Evolutionary conservation across 1,140 invertebrate species (phyloP), one percentile per base, ranked within the genome.

Genomic region (Microplitis mediator): DNA sequence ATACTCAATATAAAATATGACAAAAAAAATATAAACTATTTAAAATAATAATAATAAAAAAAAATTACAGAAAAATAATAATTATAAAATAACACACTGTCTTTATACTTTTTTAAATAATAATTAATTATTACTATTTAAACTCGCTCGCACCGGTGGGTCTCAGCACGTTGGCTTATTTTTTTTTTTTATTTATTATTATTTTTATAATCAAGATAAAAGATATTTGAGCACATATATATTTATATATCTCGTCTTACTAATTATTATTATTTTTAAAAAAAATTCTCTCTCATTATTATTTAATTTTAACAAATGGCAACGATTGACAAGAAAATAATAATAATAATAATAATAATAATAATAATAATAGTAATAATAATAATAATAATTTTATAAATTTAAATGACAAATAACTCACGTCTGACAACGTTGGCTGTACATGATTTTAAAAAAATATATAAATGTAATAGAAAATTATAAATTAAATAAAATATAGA

Each of bases 241-340:
- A 71, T 73, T 74, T 56, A 23, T 56, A 56, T 56, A 71, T 73
- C 75, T 74, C 66, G 62, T 77, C 70, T 77, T 81, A 63, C 75
- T 79, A 78, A 73, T 74, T 78, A 74, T 75, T 79, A 79, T 79
- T 79, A 74, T 75, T 81, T 62, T 32, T 16, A 54, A 56, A 65
- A 23, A 23, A 23, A 23, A 23, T 23, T 13, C 61, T 45, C 60
- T 31, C 23, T 52, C 65, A 61, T 34, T 56, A 6, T 67, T 39
- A 45, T 61, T 56, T 36, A 62, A 61, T 52, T 16, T 11, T 65
- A 14, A 34, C 65, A 77, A 77, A 80, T 81, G 80, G 81, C 77
- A 81, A 79, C 79, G 73, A 75, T 80, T 80, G 79, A 81, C 79
- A 76, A 81, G 77, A 80, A 78, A 71, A 72, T 60, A 77, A 72